These are phyloP conservation scores for Macrosoma leucophasiata DNA, from an alignment of 2,888 invertebrate genomes.

Conservation along the genomic window DNA sequence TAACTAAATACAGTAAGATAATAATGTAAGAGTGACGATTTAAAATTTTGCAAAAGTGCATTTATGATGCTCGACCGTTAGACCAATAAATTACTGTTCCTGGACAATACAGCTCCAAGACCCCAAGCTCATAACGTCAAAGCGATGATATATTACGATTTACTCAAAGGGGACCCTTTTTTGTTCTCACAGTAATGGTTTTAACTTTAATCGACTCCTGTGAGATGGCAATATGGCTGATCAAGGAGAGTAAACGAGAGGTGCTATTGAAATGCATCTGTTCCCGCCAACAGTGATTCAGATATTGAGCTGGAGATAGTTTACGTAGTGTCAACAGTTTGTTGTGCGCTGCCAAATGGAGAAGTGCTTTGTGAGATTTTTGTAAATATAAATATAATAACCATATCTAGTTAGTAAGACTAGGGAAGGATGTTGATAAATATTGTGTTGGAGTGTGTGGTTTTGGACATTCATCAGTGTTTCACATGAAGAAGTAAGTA, in stretches of 20 bases:
- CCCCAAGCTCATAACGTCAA: conserved; percentile 67
- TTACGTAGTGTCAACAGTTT: conserved; percentile 64
- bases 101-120: conserved; percentile 53
- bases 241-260: conserved; percentile 36
- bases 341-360: conserved; percentile 44
- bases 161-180: conserved; percentile 74
- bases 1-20: no score
- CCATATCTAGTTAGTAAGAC: no score
- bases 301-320: conserved; percentile 52
- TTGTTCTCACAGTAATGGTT: conserved; percentile 73
- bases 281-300: conserved; percentile 67
- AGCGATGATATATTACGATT: conserved; percentile 73
- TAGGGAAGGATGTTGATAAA: no score
- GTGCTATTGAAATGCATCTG: conserved; percentile 43
- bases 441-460: no score
- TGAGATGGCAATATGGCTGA: conserved; percentile 32
- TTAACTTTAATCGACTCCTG: conserved; percentile 64
- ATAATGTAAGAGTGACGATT: no score
- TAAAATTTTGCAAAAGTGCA: no score
- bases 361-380: no score
- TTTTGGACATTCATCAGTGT: no score
- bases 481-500: no score
- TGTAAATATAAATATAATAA: no score
- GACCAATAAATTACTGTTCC: conserved; percentile 56
- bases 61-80: conserved; percentile 43